Evolutionary conservation across 2,888 invertebrate genomes (phyloP), one percentile per base, ranked within the genome.

Genomic region (Rhaphigaster nebulosa): DNA sequence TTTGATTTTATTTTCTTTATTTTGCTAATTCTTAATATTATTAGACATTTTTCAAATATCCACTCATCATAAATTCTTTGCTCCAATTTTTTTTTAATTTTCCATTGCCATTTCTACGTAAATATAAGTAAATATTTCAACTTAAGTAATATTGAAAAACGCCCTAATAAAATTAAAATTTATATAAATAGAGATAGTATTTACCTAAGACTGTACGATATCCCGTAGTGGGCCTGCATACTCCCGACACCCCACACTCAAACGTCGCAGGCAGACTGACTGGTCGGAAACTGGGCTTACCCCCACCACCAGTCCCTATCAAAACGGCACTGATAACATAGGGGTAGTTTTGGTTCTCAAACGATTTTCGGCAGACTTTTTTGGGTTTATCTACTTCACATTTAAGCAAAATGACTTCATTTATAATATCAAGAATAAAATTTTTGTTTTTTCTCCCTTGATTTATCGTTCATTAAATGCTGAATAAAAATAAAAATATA

Each of bases 171-270:
- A 18, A 52, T 52, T 1, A 52, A 52, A 10, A 52, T n/a, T 6
- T 6, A 65, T 65, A 65, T 29, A 29, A 84, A 84, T 3, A 84
- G 26, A 80, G 5, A 6, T 12, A 45, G 13, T 84, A 50, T 50
- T 84, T n/a, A 84, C 84, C 84, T 84, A 84, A 84, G 45, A 84
- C 45, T 13, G 45, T 84, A 84, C 84, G 84, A 84, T n/a, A 84
- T 84, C 26, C 84, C 45, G n/a, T 1, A n/a, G 1, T 0, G 45
- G 45, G n/a, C 5, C 84, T 15, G 41, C 84, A 84, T 84, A n/a
- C n/a, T 84, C 84, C 45, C 84, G 45, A 84, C 84, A 84, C 84
- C 84, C 50, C 41, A 45, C 45, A 50, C 45, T 45, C 84, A 45
- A 50, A 45, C 45, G 84, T 84, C 15, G 84, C 84, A 84, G 84